Evolutionary conservation across 2,113 vertebrate species (phyloP).

Genomic region (Martes martes): DNA sequence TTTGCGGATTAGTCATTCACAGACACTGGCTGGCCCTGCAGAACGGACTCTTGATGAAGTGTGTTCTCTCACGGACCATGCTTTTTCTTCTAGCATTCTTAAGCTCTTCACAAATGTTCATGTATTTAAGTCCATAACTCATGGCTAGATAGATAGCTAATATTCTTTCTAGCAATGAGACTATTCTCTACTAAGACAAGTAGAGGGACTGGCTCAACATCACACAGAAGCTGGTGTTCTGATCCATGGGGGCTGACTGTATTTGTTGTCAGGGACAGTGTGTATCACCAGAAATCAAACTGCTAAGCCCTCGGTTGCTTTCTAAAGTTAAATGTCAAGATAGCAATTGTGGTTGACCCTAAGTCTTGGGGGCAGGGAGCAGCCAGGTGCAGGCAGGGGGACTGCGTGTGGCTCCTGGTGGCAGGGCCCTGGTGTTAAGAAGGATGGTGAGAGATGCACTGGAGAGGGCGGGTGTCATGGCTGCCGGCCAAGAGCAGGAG

Average conservation of each 20-base stretch:
- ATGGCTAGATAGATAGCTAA: background rate
- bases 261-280: background rate
- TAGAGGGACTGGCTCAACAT: background rate
- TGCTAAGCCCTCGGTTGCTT: background rate
- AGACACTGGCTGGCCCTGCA: fast-evolving
- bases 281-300: background rate
- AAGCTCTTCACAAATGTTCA: background rate
- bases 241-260: fast-evolving
- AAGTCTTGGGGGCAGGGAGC: background rate
- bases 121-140: background rate
- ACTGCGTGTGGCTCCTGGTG: background rate
- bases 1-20: background rate
- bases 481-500: background rate
- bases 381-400: background rate
- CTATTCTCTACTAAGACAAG: background rate
- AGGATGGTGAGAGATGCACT: no score
- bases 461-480: fast-evolving
- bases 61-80: fast-evolving
- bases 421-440: background rate
- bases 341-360: background rate
- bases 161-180: background rate
- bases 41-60: background rate
- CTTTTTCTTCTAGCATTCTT: background rate
- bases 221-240: background rate
- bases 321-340: background rate